Conservation (phyloP, 2,797 vertebrate species). For the Zalophus californianus region DNA sequence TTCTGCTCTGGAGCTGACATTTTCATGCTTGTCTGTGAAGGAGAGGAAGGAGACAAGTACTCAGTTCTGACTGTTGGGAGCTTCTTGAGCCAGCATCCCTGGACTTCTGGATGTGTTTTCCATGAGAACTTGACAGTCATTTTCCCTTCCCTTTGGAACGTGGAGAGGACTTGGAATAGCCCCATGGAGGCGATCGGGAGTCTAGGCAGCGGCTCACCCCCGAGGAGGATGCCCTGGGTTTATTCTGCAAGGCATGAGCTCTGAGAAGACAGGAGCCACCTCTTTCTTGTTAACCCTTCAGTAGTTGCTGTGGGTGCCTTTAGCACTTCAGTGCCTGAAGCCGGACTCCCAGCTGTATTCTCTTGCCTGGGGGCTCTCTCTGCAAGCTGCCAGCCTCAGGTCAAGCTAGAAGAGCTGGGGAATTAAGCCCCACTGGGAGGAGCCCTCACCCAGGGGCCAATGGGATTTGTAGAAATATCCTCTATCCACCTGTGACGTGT, state of each 20-base stretch:
- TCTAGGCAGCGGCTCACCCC: too few relatives aligned
- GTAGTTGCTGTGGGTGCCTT: background rate
- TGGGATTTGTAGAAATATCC: background rate
- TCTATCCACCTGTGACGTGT: background rate
- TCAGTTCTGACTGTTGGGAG: background rate
- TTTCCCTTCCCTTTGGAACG: background rate
- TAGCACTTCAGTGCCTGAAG: too few relatives aligned
- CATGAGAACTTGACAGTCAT: background rate
- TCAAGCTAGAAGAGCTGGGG: background rate
- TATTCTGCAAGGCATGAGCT: background rate
- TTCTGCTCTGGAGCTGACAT: slow-evolving; percentile 28
- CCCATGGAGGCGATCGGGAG: fast-evolving
- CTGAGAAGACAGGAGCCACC: background rate
- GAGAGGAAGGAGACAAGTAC: background rate
- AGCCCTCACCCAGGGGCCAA: background rate
- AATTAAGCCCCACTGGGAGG: background rate
- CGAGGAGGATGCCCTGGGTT: background rate
- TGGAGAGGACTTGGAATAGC: background rate
- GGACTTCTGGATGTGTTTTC: background rate
- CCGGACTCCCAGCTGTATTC: background rate
- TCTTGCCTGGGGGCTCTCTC: background rate
- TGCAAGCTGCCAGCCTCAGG: background rate
- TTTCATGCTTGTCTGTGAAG: slow-evolving; percentile 54
- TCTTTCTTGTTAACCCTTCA: background rate
- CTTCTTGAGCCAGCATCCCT: background rate